These are phyloP conservation scores for Bombus consobrinus DNA, from an alignment of 1,140 invertebrate species.

Conservation along the genomic window DNA sequence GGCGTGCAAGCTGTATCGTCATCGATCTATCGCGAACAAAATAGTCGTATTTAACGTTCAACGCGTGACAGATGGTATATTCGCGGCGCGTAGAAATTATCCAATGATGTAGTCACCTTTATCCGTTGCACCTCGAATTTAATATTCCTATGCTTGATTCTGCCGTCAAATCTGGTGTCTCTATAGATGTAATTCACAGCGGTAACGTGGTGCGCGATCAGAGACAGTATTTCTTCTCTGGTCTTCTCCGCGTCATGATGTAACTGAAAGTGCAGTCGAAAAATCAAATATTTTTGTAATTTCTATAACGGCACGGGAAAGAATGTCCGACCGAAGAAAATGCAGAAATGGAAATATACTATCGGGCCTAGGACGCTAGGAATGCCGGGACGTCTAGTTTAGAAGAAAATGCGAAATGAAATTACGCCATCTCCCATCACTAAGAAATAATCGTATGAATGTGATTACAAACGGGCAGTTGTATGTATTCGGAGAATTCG, in stretches of 20 bases:
- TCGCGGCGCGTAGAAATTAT: neutral
- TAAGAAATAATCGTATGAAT: conserved; percentile 51
- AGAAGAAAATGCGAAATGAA: conserved; percentile 57
- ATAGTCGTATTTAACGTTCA: neutral
- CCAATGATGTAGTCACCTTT: conserved; percentile 86
- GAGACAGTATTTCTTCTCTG: conserved; percentile 97
- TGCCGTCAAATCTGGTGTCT: conserved; percentile 96
- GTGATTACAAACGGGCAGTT: conserved; percentile 12
- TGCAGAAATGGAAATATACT: conserved; percentile 36
- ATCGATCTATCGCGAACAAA: conserved; percentile 87
- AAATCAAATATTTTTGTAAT: neutral
- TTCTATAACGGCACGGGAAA: conserved; percentile 1
- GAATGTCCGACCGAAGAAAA: neutral
- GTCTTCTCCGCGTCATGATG: conserved; percentile 92
- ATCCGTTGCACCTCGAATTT: conserved; percentile 99
- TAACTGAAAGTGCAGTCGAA: conserved; percentile 77
- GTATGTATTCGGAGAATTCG: conserved; percentile 56
- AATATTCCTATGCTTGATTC: conserved; percentile 94
- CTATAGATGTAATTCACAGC: conserved; percentile 99
- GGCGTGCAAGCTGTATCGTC: conserved; percentile 91
- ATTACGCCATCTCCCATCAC: conserved; percentile 46
- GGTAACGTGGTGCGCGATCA: conserved; percentile 99
- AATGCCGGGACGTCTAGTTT: conserved; percentile 53
- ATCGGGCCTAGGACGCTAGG: conserved; percentile 27
- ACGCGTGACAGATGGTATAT: no score